Evolutionary conservation across 2,113 vertebrate genomes (phyloP).

Genomic region (Scartelaos histophorus): DNA sequence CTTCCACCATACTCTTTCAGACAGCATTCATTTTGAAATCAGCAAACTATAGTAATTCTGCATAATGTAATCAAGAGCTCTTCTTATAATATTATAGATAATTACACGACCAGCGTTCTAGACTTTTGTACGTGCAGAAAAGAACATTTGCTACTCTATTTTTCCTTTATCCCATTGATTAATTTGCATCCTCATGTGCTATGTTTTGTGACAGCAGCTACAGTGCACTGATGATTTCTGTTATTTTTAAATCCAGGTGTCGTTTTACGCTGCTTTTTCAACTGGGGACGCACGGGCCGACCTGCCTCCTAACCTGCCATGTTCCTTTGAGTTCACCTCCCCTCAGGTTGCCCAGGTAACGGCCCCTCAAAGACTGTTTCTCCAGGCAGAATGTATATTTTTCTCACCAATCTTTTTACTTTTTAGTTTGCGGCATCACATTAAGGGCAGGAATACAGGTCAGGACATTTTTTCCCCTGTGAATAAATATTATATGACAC

Average conservation of each 20-base stretch:
- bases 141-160: neutral
- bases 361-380: slow-evolving; percentile 73
- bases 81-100: slow-evolving; percentile 1
- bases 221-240: slow-evolving; percentile 12
- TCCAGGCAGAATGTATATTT: slow-evolving; percentile 63
- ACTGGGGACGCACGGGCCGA: slow-evolving; percentile 23
- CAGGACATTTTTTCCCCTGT: slow-evolving; percentile 36
- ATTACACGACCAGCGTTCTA: neutral
- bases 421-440: slow-evolving; percentile 39
- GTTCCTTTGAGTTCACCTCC: slow-evolving; percentile 74
- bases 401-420: slow-evolving; percentile 50
- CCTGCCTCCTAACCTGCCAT: slow-evolving; percentile 46
- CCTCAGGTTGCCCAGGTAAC: slow-evolving; percentile 80
- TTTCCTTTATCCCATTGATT: neutral
- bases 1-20: slow-evolving; percentile 14
- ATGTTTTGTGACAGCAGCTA: slow-evolving; percentile 8
- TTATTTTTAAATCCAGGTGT: slow-evolving; percentile 9
- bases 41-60: slow-evolving; percentile 10
- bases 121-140: neutral
- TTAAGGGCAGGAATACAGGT: slow-evolving; percentile 32
- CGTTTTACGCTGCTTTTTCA: slow-evolving; percentile 25
- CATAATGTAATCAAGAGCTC: slow-evolving; percentile 2
- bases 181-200: neutral
- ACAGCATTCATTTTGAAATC: slow-evolving; percentile 10
- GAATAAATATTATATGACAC: slow-evolving; percentile 39